Conservation (phyloP, 2,888 invertebrate species). For the Agrochola macilenta region DNA sequence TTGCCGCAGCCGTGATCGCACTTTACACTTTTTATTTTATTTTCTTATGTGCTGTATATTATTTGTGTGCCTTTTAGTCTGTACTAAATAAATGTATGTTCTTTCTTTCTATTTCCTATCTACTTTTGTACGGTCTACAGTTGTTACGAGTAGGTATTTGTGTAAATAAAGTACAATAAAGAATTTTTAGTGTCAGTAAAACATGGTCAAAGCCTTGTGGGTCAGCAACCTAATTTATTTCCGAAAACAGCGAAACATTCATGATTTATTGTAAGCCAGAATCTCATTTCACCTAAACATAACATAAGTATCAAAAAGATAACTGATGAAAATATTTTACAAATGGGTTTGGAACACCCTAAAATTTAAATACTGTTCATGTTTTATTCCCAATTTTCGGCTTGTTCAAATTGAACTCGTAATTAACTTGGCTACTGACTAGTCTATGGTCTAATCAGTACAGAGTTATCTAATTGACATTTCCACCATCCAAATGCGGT, state of each 20-base stretch:
- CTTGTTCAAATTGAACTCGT: neutral
- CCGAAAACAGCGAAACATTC: neutral
- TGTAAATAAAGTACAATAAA: neutral
- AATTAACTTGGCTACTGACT: neutral
- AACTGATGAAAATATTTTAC: neutral
- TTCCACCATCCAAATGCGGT: constrained; percentile 14
- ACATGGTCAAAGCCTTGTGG: neutral
- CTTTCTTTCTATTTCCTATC: neutral
- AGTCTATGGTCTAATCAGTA: neutral
- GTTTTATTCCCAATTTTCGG: neutral
- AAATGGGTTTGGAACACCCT: neutral
- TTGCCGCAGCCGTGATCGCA: no score
- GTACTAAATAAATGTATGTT: no score
- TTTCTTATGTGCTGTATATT: no score
- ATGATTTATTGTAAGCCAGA: neutral
- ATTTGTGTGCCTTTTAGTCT: no score
- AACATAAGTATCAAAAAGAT: neutral
- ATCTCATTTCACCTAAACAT: neutral
- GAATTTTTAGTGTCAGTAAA: neutral
- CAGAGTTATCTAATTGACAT: neutral
- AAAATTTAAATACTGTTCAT: neutral
- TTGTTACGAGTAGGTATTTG: neutral
- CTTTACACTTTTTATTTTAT: no score
- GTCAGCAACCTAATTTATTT: neutral
- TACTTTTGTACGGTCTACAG: neutral